Percentiles rank a stretch among this genome's conserved stretches.
Evolutionary conservation across 2,113 vertebrate genomes (phyloP).

Genomic region (Zingel zingel): DNA sequence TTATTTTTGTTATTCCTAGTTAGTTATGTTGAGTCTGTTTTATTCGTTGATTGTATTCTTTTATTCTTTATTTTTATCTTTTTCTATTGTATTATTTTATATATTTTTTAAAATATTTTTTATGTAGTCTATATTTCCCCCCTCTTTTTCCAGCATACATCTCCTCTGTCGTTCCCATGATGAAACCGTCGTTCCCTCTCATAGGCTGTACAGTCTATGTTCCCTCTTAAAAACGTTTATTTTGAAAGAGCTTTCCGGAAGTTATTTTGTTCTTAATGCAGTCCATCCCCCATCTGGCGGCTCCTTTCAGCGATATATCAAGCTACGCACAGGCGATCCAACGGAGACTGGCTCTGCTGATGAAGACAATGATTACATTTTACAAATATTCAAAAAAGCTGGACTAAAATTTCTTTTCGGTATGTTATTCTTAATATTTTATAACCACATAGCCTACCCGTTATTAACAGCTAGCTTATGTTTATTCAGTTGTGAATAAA

Average conservation of each 20-base stretch:
- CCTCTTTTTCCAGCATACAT: no score
- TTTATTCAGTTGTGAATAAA: background rate
- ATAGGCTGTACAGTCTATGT: no score
- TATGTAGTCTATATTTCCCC: no score
- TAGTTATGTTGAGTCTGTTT: background rate
- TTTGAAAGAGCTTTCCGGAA: slow-evolving; percentile 57
- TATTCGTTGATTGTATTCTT: background rate
- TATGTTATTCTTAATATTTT: slow-evolving; percentile 29
- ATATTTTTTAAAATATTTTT: background rate
- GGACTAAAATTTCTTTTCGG: slow-evolving; percentile 34
- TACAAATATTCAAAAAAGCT: slow-evolving; percentile 27
- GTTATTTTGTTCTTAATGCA: fast-evolving
- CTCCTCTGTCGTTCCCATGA: no score
- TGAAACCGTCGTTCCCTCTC: no score
- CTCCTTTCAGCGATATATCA: slow-evolving; percentile 33
- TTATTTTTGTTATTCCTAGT: background rate
- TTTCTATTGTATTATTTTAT: background rate
- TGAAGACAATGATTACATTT: slow-evolving; percentile 46
- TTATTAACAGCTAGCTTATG: background rate
- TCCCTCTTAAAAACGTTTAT: slow-evolving; percentile 25
- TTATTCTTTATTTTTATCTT: background rate
- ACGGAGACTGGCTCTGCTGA: slow-evolving; percentile 30
- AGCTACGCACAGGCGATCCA: slow-evolving; percentile 17
- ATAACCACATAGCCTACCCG: fast-evolving
- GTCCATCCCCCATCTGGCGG: slow-evolving; percentile 72